A percentile compares a stretch with the other conserved stretches of the same genome.
Evolutionary conservation across 2,113 vertebrate species (phyloP).

Genomic region (Ctenodactylus gundi): DNA sequence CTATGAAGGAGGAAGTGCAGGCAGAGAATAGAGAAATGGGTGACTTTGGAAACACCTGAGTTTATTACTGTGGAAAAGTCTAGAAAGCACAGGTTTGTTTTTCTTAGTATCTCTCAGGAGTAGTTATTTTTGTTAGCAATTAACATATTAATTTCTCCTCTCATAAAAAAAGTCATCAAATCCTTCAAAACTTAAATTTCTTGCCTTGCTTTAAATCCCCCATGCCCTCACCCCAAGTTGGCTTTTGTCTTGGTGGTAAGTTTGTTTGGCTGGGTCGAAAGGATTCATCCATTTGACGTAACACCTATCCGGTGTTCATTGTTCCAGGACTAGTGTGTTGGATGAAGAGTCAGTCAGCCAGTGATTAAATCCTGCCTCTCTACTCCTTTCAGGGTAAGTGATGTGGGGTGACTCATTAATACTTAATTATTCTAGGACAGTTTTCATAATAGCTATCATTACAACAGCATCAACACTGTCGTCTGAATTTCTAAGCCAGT

Average conservation of each 20-base stretch:
- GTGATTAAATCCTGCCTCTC: not conserved
- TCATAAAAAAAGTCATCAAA: not conserved
- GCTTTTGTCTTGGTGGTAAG: not conserved
- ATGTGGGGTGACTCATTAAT: not conserved
- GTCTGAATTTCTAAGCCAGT: not conserved
- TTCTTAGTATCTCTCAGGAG: not conserved
- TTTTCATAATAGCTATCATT: not conserved
- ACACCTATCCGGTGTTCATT: not conserved
- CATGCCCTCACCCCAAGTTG: not conserved
- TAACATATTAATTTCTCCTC: not conserved
- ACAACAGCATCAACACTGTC: not conserved
- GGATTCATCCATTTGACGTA: not conserved
- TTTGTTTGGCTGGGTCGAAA: slow-evolving; percentile 1
- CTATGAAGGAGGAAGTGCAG: not conserved
- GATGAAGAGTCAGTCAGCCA: not conserved
- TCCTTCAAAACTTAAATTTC: not conserved
- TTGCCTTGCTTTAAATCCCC: not conserved
- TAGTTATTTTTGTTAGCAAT: not conserved
- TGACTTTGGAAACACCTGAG: not conserved
- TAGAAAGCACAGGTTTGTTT: not conserved
- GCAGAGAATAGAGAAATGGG: not conserved
- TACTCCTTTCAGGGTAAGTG: not conserved
- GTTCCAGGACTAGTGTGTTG: not conserved
- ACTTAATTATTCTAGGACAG: slow-evolving; percentile 7
- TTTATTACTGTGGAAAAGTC: not conserved